Evolutionary conservation across 2,888 invertebrate species (phyloP).

Genomic region (Megastigmus dorsalis): DNA sequence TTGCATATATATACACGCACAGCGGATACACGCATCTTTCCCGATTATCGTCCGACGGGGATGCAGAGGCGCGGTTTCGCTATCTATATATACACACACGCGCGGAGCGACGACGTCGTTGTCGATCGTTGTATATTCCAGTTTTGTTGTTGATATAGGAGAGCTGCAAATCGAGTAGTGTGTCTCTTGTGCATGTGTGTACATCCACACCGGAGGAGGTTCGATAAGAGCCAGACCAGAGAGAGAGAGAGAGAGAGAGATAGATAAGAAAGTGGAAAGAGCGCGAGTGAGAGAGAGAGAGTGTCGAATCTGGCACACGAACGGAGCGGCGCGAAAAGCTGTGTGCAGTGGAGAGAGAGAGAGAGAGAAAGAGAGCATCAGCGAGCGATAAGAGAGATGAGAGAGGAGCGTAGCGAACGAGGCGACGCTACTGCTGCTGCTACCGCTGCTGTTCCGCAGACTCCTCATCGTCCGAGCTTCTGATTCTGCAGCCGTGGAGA

Average conservation of each 20-base stretch:
- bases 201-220: too few species aligned
- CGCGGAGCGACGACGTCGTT: too few species aligned
- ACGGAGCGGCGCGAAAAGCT: background rate
- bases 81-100: background rate
- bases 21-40: too few species aligned
- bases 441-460: too few species aligned
- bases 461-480: too few species aligned
- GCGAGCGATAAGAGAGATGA: constrained; percentile 11
- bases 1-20: too few species aligned
- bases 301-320: background rate
- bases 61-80: background rate
- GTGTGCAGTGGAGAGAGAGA: constrained; percentile 28
- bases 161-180: background rate
- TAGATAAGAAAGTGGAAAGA: too few species aligned
- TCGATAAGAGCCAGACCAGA: too few species aligned
- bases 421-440: background rate
- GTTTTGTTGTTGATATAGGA: background rate
- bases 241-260: constrained; percentile 3
- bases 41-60: background rate
- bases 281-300: background rate
- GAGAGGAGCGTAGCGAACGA: background rate
- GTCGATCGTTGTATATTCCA: too few species aligned
- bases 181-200: background rate
- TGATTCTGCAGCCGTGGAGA: background rate
- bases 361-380: constrained; percentile 7